Evolutionary conservation across 2,797 vertebrate species (phyloP).

Genomic region (Sebastes glaucus): DNA sequence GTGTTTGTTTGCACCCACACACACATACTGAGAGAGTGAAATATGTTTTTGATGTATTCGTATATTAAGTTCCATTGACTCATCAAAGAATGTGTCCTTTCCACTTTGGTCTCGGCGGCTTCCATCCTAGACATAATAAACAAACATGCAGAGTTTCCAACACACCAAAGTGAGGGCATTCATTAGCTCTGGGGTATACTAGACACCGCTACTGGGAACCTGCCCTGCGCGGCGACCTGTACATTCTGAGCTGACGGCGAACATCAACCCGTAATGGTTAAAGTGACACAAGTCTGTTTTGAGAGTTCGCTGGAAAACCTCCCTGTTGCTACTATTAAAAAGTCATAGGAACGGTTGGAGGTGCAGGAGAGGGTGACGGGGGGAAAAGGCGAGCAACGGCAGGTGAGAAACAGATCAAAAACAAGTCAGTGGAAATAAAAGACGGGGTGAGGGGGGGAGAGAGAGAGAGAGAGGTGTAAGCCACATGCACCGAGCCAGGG

Average conservation of each 20-base stretch:
- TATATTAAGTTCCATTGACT: conserved; percentile 52
- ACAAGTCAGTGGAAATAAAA: conserved; percentile 50
- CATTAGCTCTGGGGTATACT: conserved; percentile 19
- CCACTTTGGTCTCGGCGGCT: conserved; percentile 35
- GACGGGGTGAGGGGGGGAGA: background rate
- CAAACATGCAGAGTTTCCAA: conserved; percentile 59
- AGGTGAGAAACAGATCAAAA: conserved; percentile 50
- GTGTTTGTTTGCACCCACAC: conserved; percentile 1
- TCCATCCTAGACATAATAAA: conserved; percentile 56
- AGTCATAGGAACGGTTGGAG: conserved; percentile 5
- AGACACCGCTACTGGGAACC: conserved; percentile 10
- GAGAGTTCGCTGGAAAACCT: conserved; percentile 48
- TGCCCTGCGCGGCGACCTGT: conserved; percentile 39
- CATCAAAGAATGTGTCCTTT: conserved; percentile 58
- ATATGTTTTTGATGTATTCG: conserved; percentile 41
- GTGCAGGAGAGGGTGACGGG: background rate
- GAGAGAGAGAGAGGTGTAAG: conserved; percentile 2
- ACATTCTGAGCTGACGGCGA: conserved; percentile 37
- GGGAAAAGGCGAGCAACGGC: background rate
- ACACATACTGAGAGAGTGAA: background rate
- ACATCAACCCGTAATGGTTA: conserved; percentile 41
- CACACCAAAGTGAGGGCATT: conserved; percentile 44
- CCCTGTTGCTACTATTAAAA: conserved; percentile 19
- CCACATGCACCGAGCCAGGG: background rate
- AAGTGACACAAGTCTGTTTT: conserved; percentile 56